Percentiles rank a stretch among this genome's conserved stretches.
Conservation (phyloP, 2,888 invertebrate species). For the Lasius fuliginosus region DNA sequence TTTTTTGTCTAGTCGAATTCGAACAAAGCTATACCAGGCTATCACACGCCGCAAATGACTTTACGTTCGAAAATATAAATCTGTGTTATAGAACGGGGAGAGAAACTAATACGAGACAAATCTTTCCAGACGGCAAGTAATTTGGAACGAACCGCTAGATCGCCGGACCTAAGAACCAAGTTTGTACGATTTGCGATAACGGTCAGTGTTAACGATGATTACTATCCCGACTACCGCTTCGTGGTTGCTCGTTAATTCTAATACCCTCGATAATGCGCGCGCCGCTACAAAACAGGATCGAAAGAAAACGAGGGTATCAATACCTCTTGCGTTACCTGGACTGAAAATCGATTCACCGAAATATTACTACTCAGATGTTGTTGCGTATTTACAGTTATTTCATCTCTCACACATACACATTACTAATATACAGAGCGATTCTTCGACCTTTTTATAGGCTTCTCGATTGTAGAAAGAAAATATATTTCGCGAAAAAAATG, state of each 20-base stretch:
- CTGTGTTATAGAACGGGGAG: conserved; percentile 53
- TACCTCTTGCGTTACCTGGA: conserved; percentile 35
- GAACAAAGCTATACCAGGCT: conserved; percentile 3
- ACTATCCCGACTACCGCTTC: conserved; percentile 32
- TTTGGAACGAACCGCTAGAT: conserved; percentile 60
- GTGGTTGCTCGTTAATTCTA: conserved; percentile 53
- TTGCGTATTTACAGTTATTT: background rate
- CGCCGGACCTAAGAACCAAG: conserved; percentile 45
- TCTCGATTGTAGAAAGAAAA: too few relatives aligned
- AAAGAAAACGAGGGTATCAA: conserved; percentile 40
- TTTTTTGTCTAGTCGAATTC: conserved; percentile 3
- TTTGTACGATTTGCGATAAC: conserved; percentile 33
- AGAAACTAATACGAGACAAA: conserved; percentile 73
- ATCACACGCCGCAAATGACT: conserved; percentile 1
- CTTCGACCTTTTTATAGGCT: background rate
- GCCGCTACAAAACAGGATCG: conserved; percentile 49
- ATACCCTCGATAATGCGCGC: conserved; percentile 42
- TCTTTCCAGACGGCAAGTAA: conserved; percentile 63
- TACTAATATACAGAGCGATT: background rate
- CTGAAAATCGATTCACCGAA: conserved; percentile 34
- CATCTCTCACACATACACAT: background rate
- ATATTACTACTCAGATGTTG: background rate
- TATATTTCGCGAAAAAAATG: background rate
- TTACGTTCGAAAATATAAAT: conserved; percentile 45
- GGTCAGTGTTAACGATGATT: conserved; percentile 45